Evolutionary conservation across 1,140 invertebrate species (phyloP).

Genomic region (Drosophila kepulauana): DNA sequence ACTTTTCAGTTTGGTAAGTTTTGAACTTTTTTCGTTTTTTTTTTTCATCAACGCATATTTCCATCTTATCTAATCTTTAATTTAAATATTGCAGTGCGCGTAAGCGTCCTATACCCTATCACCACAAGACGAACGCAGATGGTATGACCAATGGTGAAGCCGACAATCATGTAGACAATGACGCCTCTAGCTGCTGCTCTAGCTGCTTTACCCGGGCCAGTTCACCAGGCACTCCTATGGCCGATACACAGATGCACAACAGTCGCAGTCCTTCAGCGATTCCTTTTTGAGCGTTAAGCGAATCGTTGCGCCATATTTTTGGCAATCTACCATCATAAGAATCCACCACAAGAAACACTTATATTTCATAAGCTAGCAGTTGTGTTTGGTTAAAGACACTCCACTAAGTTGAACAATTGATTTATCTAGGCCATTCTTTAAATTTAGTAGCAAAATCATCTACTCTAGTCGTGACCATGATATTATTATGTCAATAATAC

Average conservation of each 20-base stretch:
- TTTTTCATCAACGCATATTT: slow-evolving; percentile 4
- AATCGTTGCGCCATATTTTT: slow-evolving; percentile 71
- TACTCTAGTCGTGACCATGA: slow-evolving; percentile 42
- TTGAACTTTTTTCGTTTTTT: slow-evolving; percentile 6
- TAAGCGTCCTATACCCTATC: slow-evolving; percentile 95
- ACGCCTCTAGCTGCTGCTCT: slow-evolving; percentile 89
- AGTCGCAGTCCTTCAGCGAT: slow-evolving; percentile 76
- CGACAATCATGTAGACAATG: slow-evolving; percentile 80
- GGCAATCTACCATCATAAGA: slow-evolving; percentile 41
- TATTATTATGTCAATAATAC: slow-evolving; percentile 52
- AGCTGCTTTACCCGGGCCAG: slow-evolving; percentile 86
- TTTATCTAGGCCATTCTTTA: slow-evolving; percentile 47
- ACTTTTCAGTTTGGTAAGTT: slow-evolving; percentile 72
- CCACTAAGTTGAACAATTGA: slow-evolving; percentile 6
- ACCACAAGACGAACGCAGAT: slow-evolving; percentile 89
- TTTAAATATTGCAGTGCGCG: slow-evolving; percentile 89
- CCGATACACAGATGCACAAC: slow-evolving; percentile 57
- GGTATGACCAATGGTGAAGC: slow-evolving; percentile 38
- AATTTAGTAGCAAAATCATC: slow-evolving; percentile 66
- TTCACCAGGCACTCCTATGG: slow-evolving; percentile 67
- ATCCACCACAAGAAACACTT: slow-evolving; percentile 11
- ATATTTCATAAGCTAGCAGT: slow-evolving; percentile 1
- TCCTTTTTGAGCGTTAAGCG: slow-evolving; percentile 78
- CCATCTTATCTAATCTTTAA: background rate
- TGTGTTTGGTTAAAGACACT: slow-evolving; percentile 21